Evolutionary conservation across 1,140 invertebrate species (phyloP), one percentile per base, ranked within the genome.

Genomic region (Temnothorax nylanderi): DNA sequence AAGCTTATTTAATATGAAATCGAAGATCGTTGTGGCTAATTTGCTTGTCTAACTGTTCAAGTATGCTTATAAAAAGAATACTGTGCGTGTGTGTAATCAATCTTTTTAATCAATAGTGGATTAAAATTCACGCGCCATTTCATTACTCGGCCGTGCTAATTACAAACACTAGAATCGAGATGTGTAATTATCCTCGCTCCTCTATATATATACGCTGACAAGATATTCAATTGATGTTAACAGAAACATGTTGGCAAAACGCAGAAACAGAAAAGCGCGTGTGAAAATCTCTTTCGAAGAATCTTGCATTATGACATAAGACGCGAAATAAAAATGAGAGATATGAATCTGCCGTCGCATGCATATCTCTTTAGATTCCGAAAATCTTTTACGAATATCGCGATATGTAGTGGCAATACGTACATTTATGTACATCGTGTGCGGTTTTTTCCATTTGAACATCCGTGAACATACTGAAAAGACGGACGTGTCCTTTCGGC

Each of bases 401-500:
- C 11, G 13, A 7, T 18, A 60, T 32, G 6, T 10, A 3, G 13
- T 16, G n/a, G 10, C 26, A 18, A 13, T 11, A 32, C 8, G 32
- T 21, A 21, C 62, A 67, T 26, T 26, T 11, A 32, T 5, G 32
- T 21, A 21, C 37, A 10, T 65, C 18, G 6, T 34, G 16, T 7
- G 47, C 34, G 32, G 3, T 8, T 71, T 87, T 86, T 89, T 89
- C 58, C 54, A 60, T 44, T 72, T 47, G 62, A 81, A 65, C 60
- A 67, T 37, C 13, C 60, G 75, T n/a, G 51, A 54, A 34, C 47
- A 51, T 67, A 56, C 37, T 72, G 37, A 65, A 88, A 85, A 41
- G 6, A 89, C 85, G 41, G 49, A 89, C 88, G 54, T 77, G 85
- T 89, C 88, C 88, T 89, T 87, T 89, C 77, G 81, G 75, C 58